Evolutionary conservation across 1,140 invertebrate genomes (phyloP), one percentile per base, ranked within the genome.

Genomic region (Lepidotrigona ventralis): DNA sequence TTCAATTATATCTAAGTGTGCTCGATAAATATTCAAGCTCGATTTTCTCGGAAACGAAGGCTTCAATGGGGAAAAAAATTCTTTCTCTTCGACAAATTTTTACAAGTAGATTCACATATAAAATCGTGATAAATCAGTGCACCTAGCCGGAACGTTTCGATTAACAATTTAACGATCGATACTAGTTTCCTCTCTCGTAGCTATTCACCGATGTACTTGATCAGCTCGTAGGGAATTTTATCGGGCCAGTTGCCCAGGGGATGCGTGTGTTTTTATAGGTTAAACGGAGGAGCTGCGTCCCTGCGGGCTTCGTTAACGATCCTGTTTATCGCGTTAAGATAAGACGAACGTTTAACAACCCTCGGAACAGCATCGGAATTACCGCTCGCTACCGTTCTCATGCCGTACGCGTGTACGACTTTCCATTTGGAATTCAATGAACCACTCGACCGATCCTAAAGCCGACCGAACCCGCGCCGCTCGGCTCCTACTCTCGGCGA

Each of bases 351-450:
- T 70, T 63, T 83, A 83, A 83, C 68, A 56, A 56, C 46, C 81
- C 76, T 79, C 56, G 76, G 66, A 79, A 79, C 74, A 46, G 23
- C 15, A 70, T 70, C 64, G 74, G 26, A 46, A 17, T 70, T 69
- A 54, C 23, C 63, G 63, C 53, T 11, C 23, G 39, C 39, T n/a
- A 39, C 46, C 46, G 23, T 54, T 77, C 69, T 70, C 73, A 29
- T 81, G 51, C 64, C 4, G 0, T 33, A 29, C 54, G 26, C n/a
- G 66, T n/a, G 51, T 33, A 69, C 54, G n/a, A 53, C 54, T 53
- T 70, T 72, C 68, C 69, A 79, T 83, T 83, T 79, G 81, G 76
- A 72, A 79, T 83, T 83, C 75, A 79, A 83, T 79, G 76, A 83
- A 64, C 69, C 68, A 68, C 76, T 66, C 39, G 53, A 60, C 64